phyloP scores from a whole-genome alignment of 2,888 invertebrate species.

The Cantharis flavilabris region DNA sequence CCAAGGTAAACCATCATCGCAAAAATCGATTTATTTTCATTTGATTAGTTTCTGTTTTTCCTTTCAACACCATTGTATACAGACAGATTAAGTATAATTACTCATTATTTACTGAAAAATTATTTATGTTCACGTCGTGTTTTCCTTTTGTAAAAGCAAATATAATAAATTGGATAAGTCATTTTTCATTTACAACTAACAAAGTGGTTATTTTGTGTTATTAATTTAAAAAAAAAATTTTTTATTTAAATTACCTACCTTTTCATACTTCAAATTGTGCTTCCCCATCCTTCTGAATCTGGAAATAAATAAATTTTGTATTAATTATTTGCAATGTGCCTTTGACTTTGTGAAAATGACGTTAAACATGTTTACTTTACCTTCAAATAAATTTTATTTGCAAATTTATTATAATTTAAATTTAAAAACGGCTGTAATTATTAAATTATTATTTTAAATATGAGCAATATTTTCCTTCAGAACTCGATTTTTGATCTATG shows the following conservation, averaged over 20 bases:
- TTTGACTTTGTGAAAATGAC: too few species aligned
- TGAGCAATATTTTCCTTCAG: too few species aligned
- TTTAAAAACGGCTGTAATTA: too few species aligned
- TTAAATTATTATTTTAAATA: too few species aligned
- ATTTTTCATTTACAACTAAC: not conserved
- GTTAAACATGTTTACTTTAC: too few species aligned
- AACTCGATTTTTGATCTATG: too few species aligned
- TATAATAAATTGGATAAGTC: not conserved
- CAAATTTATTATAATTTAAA: too few species aligned
- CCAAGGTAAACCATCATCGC: not conserved
- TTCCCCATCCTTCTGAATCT: not conserved
- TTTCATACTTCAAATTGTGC: not conserved
- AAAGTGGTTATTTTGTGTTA: not conserved
- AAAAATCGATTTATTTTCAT: not conserved
- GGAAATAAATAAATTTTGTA: not conserved
- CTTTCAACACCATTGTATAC: not conserved
- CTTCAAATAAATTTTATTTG: too few species aligned
- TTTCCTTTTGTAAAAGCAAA: not conserved
- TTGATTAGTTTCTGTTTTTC: not conserved
- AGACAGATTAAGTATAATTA: not conserved
- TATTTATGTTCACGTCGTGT: not conserved
- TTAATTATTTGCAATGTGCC: not conserved
- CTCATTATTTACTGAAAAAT: not conserved
- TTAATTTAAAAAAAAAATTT: not conserved
- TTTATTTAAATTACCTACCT: not conserved